phyloP scores from a whole-genome alignment of 1,140 invertebrate species.

The Pogonomyrmex californicus region DNA sequence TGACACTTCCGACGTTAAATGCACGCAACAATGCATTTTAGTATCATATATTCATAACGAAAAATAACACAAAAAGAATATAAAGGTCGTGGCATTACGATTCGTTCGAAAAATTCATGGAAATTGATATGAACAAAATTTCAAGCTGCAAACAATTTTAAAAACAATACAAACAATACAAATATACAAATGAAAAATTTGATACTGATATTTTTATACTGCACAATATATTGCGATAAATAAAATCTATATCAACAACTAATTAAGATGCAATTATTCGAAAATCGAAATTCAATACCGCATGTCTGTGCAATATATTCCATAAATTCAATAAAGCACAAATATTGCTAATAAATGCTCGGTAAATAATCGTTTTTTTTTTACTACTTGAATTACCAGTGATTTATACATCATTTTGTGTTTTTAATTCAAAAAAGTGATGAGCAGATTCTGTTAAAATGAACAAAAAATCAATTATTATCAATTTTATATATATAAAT shows the following conservation, averaged over 20 bases:
- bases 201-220: not conserved
- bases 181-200: not conserved
- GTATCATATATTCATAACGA: not conserved
- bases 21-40: not conserved
- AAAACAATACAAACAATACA: not conserved
- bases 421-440: not conserved
- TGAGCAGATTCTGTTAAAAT: not conserved
- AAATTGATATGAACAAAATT: not conserved
- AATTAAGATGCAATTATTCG: not conserved
- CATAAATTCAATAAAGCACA: too few species aligned
- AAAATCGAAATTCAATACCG: not conserved
- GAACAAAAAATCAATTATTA: too few species aligned
- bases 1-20: not conserved
- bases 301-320: not conserved
- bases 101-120: not conserved
- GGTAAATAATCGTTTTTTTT: not conserved
- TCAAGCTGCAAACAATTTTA: not conserved
- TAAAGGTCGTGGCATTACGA: not conserved
- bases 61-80: not conserved
- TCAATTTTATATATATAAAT: too few species aligned
- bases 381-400: not conserved
- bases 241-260: not conserved
- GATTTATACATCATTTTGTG: not conserved
- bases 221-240: not conserved
- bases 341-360: too few species aligned